Base-by-base conservation (phyloP, 2,888 invertebrate genomes). In the Metopia argyrocephala region DNA sequence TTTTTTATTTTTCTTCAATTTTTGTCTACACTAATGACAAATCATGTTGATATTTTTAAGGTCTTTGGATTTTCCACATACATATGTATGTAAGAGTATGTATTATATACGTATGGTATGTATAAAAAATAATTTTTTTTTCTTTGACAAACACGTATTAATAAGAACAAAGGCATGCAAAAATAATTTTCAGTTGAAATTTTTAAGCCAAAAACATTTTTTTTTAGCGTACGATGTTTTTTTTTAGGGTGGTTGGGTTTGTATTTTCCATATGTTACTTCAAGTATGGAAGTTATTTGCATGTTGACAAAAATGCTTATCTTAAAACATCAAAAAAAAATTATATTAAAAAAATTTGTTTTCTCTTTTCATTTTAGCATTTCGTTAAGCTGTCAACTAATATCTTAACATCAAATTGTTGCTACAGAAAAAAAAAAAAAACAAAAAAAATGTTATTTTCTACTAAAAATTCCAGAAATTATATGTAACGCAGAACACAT, bases 131-230 rank as follows among this genome's bases (percentile, higher is more conserved):
- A 9, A 45, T 65, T 68, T 9, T 15, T 31, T 50, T 54, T 50
- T 57, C 64, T 52, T 80, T 76, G 66, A 73, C 76, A 76, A 78
- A 66, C 81, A 81, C 78, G 81, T 78, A 81, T 69, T 12, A 38
- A 15, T 4, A 38, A 57, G 62, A 31, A 52, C 38, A 71, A 62
- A 71, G 15, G 4, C 48, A 69, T 57, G 25, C n/a, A 7, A 18
- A 23, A 68, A 46, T 68, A 52, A 68, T 46, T 68, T 59, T 54
- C 23, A 21, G 12, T 57, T 76, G 2, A 65, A 50, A 21, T 52
- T n/a, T 38, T 62, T 64, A 23, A 57, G 27, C 27, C 59, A 64
- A 45, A 56, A 31, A 57, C 20, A 25, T 50, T 3, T n/a, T n/a
- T n/a, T n/a, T n/a, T n/a, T n/a, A n/a, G n/a, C n/a, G n/a, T n/a